phyloP scores from a whole-genome alignment of 2,888 invertebrate species.

The Aphodius sticticus region DNA sequence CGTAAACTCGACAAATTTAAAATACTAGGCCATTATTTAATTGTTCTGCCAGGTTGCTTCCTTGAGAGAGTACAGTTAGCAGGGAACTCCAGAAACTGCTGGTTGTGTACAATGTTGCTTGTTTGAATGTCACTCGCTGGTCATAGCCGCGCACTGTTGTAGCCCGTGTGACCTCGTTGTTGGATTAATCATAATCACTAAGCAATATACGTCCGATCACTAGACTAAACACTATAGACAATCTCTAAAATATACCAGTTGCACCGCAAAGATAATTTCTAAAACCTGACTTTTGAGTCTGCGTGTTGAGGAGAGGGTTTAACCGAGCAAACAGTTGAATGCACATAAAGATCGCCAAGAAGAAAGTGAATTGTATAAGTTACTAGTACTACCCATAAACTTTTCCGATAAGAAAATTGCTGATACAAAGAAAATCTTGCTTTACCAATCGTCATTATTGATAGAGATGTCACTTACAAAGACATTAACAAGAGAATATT shows the following conservation, averaged over 20 bases:
- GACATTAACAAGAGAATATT: too few species aligned
- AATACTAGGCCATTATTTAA: neutral
- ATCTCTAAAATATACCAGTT: neutral
- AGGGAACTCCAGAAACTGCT: neutral
- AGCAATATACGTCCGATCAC: neutral
- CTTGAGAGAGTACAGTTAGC: neutral
- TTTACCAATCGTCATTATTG: too few species aligned
- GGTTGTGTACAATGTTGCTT: neutral
- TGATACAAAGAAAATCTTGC: neutral
- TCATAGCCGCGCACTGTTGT: neutral
- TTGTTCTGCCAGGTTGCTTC: neutral
- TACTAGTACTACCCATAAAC: neutral
- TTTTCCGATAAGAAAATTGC: neutral
- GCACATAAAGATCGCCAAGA: neutral
- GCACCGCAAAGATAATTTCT: neutral
- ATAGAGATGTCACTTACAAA: too few species aligned
- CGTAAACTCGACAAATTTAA: neutral
- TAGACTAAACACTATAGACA: neutral
- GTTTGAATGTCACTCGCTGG: slow-evolving; percentile 4
- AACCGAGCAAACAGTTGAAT: neutral
- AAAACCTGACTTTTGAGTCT: neutral
- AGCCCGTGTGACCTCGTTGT: neutral
- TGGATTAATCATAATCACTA: neutral
- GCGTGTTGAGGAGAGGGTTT: neutral
- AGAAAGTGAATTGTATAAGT: neutral